Evolutionary conservation across 1,140 invertebrate genomes (phyloP).

Genomic region (Lepidurus apus): DNA sequence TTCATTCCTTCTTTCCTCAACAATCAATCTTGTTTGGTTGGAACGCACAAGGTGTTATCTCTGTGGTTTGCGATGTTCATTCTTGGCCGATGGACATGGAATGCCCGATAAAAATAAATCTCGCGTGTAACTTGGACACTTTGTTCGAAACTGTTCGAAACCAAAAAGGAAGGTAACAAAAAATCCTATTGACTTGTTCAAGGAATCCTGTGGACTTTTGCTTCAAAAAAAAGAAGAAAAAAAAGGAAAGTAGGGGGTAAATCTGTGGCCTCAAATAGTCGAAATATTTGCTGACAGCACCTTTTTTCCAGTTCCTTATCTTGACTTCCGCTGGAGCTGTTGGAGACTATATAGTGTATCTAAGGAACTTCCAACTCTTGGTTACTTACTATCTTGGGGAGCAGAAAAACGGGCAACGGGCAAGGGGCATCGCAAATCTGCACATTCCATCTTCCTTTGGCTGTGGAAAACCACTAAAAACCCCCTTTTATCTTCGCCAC

Average conservation of each 20-base stretch:
- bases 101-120: not conserved
- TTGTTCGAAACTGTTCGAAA: not conserved
- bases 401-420: not conserved
- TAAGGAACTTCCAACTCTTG: not conserved
- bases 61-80: not conserved
- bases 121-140: not conserved
- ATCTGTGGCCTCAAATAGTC: not conserved
- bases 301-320: constrained; percentile 2
- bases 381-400: not conserved
- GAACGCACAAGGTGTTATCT: not conserved
- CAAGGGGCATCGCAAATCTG: constrained; percentile 10
- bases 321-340: not conserved
- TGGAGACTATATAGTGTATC: not conserved
- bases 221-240: too few species aligned
- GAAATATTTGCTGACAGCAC: constrained; percentile 1
- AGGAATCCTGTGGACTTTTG: not conserved
- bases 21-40: not conserved
- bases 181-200: not conserved
- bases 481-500: not conserved
- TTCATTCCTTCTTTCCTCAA: not conserved
- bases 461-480: constrained; percentile 13
- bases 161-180: not conserved
- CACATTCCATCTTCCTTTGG: constrained; percentile 5
- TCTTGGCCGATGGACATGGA: not conserved
- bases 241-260: not conserved